phyloP scores from a whole-genome alignment of 2,888 invertebrate species.

The Sclerodermus sp. region DNA sequence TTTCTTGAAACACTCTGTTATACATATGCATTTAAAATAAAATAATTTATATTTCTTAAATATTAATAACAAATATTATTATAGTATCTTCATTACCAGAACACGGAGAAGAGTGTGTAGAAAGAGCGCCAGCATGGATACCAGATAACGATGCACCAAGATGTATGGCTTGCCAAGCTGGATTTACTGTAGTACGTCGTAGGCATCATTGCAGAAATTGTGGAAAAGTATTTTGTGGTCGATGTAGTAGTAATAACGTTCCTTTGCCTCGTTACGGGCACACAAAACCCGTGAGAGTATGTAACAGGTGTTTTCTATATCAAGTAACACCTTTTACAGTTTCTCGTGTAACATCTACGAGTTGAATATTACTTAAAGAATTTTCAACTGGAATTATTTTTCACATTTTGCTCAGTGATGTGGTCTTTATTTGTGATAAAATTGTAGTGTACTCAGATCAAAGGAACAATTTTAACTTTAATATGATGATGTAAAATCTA shows the following conservation, averaged over 20 bases:
- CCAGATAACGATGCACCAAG: constrained; percentile 89
- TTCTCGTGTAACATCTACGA: constrained; percentile 48
- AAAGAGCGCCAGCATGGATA: constrained; percentile 85
- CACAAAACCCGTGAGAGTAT: constrained; percentile 90
- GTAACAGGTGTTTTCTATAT: constrained; percentile 82
- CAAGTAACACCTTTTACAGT: constrained; percentile 69
- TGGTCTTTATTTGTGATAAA: too few species aligned
- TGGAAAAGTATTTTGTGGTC: constrained; percentile 93
- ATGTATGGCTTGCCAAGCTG: constrained; percentile 90
- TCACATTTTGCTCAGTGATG: too few species aligned
- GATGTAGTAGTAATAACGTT: constrained; percentile 90
- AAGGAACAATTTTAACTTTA: too few species aligned
- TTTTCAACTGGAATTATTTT: too few species aligned
- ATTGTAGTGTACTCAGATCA: too few species aligned
- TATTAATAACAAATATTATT: constrained; percentile 5
- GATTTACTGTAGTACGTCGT: constrained; percentile 92
- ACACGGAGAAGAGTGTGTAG: constrained; percentile 53
- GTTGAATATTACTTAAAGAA: constrained; percentile 38
- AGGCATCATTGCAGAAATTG: constrained; percentile 97
- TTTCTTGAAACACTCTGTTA: too few species aligned
- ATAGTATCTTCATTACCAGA: constrained; percentile 49
- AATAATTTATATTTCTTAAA: too few species aligned
- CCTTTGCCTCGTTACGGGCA: constrained; percentile 92
- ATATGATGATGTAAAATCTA: too few species aligned
- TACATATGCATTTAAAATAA: too few species aligned